Evolutionary conservation across 2,797 vertebrate genomes (phyloP).

Genomic region (Falco rusticolus): DNA sequence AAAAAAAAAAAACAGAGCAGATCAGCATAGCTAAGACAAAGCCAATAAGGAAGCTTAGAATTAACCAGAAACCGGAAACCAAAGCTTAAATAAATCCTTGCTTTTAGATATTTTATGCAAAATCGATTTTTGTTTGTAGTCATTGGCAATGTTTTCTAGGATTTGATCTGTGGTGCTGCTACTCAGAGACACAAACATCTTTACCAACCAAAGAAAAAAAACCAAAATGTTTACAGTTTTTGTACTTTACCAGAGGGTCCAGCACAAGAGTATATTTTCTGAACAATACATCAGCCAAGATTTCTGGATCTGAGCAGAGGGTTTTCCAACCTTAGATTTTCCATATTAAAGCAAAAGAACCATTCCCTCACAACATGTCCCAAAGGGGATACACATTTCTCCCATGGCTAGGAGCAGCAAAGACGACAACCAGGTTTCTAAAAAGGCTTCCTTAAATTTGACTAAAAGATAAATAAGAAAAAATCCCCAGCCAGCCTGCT

Average conservation of each 20-base stretch:
- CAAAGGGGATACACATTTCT: fast-evolving
- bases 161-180: not conserved
- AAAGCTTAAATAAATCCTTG: not conserved
- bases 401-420: fast-evolving
- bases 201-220: not conserved
- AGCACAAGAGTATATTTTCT: not conserved
- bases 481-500: not conserved
- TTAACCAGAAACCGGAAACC: not conserved
- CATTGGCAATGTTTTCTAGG: not conserved
- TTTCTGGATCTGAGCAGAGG: not conserved
- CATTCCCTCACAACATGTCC: fast-evolving
- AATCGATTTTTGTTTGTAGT: not conserved
- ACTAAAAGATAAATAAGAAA: not conserved
- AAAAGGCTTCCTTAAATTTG: not conserved
- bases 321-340: not conserved
- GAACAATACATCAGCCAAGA: not conserved
- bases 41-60: not conserved
- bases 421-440: not conserved
- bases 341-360: not conserved
- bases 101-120: not conserved
- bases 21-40: not conserved
- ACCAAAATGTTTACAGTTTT: not conserved
- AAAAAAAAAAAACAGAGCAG: not conserved
- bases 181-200: not conserved
- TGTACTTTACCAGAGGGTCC: not conserved